Percentiles rank a stretch among this genome's conserved stretches.
Evolutionary conservation across 2,113 vertebrate genomes (phyloP).

Genomic region (Elachura formosa): DNA sequence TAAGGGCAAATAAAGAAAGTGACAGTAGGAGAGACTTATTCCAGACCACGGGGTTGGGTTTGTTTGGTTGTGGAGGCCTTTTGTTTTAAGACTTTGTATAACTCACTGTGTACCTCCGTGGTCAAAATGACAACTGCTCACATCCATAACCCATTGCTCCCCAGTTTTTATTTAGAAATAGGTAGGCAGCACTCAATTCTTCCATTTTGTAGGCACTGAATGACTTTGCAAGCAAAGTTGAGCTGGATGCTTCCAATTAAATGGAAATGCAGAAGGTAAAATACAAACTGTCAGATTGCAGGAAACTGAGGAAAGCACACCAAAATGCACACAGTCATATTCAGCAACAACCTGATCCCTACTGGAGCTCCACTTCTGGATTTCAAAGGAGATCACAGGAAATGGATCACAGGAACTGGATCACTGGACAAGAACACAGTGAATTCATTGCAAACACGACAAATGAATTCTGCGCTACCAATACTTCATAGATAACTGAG

Average conservation of each 20-base stretch:
- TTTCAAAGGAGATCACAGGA: background rate
- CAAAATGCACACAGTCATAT: background rate
- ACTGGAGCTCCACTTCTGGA: background rate
- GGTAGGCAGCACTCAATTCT: background rate
- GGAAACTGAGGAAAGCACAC: background rate
- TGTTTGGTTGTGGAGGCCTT: background rate
- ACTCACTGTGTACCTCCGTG: background rate
- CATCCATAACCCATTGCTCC: background rate
- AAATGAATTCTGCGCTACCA: background rate
- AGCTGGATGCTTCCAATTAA: background rate
- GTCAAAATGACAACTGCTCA: background rate
- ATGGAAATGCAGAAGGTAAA: accelerated
- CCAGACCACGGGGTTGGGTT: background rate
- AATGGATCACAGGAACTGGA: no score
- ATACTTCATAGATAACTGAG: background rate
- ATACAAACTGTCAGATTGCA: background rate
- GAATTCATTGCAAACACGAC: accelerated
- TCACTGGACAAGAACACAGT: background rate
- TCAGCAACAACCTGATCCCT: background rate
- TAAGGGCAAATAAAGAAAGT: constrained; percentile 65
- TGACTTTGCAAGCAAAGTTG: background rate
- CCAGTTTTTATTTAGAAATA: background rate
- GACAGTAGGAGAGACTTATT: constrained; percentile 46
- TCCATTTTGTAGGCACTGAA: background rate
- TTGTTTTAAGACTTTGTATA: background rate